Base-by-base conservation (phyloP, 2,888 invertebrate species). In the Fragum whitleyi region DNA sequence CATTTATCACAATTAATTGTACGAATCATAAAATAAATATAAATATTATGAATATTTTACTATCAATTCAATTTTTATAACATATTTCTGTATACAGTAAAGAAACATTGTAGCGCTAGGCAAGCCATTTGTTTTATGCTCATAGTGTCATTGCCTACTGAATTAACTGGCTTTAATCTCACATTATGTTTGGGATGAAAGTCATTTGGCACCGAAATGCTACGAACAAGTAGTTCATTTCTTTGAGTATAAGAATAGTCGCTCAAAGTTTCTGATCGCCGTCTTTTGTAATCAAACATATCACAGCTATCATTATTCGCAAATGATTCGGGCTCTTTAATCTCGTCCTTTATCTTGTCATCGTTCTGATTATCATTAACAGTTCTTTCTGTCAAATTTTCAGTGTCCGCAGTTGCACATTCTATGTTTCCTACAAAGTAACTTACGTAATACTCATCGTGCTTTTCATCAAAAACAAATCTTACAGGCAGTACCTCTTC, bases 61-160 rank as follows among this genome's bases (percentile, higher is more conserved):
- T n/a, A n/a, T n/a, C n/a, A n/a, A n/a, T n/a, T n/a, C n/a, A 19
- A 47, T 47, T 42, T 16, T 65, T 42, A 65, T 29, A 65, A 65
- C 42, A 42, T 39, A n/a, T 42, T 65, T 65, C 42, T 65, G 42
- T 39, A 65, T 19, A 65, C 42, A 65, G 65, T 65, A 7, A 65
- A 42, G n/a, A 65, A 2, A 42, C 65, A 65, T 14, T 65, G 39
- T 26, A 65, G 23, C 14, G 65, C 65, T 42, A 65, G 9, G 36
- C 23, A 26, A 26, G 26, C 42, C 26, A 65, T 14, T 6, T 57
- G 23, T 26, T 14, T 26, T 23, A 26, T 23, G 57, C 57, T n/a
- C 57, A 57, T 26, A 57, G 57, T n/a, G 21, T 57, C 26, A n/a
- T 47, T 47, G n/a, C 9, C 32, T 36, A 6, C 32, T 36, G 32